Conservation (phyloP, 2,888 invertebrate species). For the Selenia dentaria region DNA sequence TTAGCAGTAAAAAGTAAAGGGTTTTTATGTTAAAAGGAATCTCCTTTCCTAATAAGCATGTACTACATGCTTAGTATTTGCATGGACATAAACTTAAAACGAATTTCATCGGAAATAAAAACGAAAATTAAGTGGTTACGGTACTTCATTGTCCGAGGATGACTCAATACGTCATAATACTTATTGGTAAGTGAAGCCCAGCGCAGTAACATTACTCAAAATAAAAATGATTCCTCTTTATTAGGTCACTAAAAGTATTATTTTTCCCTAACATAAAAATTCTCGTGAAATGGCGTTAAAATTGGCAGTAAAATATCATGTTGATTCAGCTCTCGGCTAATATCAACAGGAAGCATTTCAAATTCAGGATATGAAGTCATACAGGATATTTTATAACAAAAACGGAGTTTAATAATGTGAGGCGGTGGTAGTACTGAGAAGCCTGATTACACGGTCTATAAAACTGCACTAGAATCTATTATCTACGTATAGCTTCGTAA, state of each 20-base stretch:
- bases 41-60: too few relatives aligned
- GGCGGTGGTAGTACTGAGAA: constrained; percentile 13
- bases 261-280: constrained; percentile 14
- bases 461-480: constrained; percentile 25
- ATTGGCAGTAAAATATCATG: constrained; percentile 26
- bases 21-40: too few relatives aligned
- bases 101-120: too few relatives aligned
- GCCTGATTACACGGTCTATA: constrained; percentile 32
- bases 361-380: constrained; percentile 21
- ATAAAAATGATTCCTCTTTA: too few relatives aligned
- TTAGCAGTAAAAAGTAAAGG: too few relatives aligned
- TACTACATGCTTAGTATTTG: too few relatives aligned
- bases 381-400: constrained; percentile 7
- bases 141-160: too few relatives aligned
- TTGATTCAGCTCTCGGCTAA: constrained; percentile 19
- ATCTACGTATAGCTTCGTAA: constrained; percentile 34
- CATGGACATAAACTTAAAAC: too few relatives aligned
- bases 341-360: constrained; percentile 19
- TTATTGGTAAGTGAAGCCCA: too few relatives aligned
- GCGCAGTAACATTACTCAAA: too few relatives aligned
- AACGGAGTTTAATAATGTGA: constrained; percentile 10
- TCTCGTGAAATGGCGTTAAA: constrained; percentile 17
- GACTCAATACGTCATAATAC: too few relatives aligned
- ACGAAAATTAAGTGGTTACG: too few relatives aligned
- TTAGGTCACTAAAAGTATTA: neutral